Evolutionary conservation across 2,888 invertebrate species (phyloP).

Genomic region (Patella caerulea): DNA sequence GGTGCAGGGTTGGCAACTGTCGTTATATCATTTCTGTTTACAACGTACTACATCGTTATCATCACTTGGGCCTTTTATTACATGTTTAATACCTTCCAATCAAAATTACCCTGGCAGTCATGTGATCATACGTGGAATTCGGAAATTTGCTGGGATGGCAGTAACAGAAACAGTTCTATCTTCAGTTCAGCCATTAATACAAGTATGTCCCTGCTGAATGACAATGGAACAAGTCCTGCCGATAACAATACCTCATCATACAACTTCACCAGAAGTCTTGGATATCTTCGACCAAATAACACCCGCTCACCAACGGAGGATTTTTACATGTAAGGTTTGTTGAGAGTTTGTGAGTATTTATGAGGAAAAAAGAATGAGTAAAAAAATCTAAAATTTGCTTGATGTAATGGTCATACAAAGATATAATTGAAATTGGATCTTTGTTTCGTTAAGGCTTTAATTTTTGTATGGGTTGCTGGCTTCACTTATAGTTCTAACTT

Average conservation of each 20-base stretch:
- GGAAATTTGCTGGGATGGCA: constrained; percentile 82
- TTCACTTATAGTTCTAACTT: too few species aligned
- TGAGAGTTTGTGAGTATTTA: too few species aligned
- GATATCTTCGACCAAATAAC: constrained; percentile 76
- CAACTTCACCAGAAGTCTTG: constrained; percentile 25
- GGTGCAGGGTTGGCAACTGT: constrained; percentile 95
- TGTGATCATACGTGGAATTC: constrained; percentile 91
- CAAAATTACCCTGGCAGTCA: constrained; percentile 89
- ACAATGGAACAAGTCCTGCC: neutral
- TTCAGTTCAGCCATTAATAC: too few species aligned
- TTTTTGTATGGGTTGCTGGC: too few species aligned
- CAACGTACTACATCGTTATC: constrained; percentile 95
- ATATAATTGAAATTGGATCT: too few species aligned
- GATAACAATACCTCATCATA: constrained; percentile 24
- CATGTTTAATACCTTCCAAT: constrained; percentile 88
- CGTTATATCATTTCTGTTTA: constrained; percentile 93
- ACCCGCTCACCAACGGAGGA: constrained; percentile 91
- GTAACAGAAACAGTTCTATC: constrained; percentile 9
- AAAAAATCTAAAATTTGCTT: too few species aligned
- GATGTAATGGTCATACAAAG: too few species aligned
- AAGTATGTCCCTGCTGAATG: neutral
- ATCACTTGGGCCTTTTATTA: constrained; percentile 95
- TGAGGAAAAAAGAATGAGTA: too few species aligned
- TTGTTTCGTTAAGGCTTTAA: too few species aligned
- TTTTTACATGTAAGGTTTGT: constrained; percentile 84